These are phyloP conservation scores for Tillus elongatus DNA, from an alignment of 2,888 invertebrate species.

Conservation along the genomic window DNA sequence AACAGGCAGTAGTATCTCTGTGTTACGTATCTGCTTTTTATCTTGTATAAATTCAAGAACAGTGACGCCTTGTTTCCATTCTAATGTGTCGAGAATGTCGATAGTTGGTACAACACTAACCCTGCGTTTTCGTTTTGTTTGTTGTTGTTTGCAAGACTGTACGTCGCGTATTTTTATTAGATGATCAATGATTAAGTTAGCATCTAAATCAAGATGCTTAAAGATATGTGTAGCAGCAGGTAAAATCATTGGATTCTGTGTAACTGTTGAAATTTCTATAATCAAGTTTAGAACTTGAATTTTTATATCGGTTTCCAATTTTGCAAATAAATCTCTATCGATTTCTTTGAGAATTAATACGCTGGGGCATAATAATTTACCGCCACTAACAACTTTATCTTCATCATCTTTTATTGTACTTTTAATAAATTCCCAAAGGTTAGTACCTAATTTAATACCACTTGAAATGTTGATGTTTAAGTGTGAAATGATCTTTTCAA, in stretches of 20 bases:
- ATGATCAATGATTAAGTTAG: slow-evolving; percentile 50
- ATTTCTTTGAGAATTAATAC: slow-evolving; percentile 49
- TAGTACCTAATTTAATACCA: slow-evolving; percentile 25
- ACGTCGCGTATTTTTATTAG: slow-evolving; percentile 52
- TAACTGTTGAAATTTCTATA: slow-evolving; percentile 47
- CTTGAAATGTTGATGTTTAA: slow-evolving; percentile 27
- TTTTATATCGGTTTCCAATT: slow-evolving; percentile 44
- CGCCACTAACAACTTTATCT: slow-evolving; percentile 36
- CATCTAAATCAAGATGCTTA: slow-evolving; percentile 57
- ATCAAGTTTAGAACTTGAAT: slow-evolving; percentile 45
- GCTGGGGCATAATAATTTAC: slow-evolving; percentile 37
- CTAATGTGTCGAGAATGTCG: slow-evolving; percentile 53
- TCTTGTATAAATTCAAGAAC: slow-evolving; percentile 77
- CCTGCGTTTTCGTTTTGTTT: slow-evolving; percentile 41
- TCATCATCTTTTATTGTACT: slow-evolving; percentile 47
- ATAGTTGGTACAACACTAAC: slow-evolving; percentile 45
- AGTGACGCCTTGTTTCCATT: slow-evolving; percentile 73
- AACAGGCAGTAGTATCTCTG: slow-evolving; percentile 57
- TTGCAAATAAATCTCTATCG: slow-evolving; percentile 47
- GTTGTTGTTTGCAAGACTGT: slow-evolving; percentile 39
- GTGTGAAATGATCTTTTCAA: slow-evolving; percentile 26
- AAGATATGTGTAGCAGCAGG: slow-evolving; percentile 54
- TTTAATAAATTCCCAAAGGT: slow-evolving; percentile 52
- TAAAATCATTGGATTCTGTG: slow-evolving; percentile 52
- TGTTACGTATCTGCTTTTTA: slow-evolving; percentile 67